Conservation (phyloP, 2,888 invertebrate species). For the Branchinecta sandiegonensis region DNA sequence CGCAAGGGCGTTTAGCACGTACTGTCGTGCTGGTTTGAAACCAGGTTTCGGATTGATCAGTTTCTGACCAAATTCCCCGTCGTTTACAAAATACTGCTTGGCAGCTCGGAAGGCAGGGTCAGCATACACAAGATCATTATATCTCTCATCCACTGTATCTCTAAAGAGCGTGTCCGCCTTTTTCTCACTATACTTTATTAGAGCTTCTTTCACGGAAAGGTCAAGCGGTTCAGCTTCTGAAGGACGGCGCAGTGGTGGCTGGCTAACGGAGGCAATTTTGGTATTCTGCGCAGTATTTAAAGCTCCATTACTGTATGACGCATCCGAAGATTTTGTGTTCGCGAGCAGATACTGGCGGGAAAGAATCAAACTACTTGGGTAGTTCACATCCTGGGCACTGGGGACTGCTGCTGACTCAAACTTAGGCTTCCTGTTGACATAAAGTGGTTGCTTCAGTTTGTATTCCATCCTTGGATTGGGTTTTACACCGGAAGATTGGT, state of each 20-base stretch:
- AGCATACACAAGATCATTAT: not conserved
- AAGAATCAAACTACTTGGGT: not conserved
- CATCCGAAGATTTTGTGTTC: not conserved
- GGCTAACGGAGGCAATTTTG: not conserved
- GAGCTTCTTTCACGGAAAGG: not conserved
- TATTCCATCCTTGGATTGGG: not conserved
- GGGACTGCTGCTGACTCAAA: not conserved
- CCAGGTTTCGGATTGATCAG: not conserved
- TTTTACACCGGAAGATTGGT: not conserved
- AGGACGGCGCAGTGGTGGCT: not conserved
- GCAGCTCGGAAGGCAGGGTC: not conserved
- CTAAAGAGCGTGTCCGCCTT: not conserved
- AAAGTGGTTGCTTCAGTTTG: not conserved
- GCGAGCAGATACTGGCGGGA: not conserved
- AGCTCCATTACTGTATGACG: not conserved
- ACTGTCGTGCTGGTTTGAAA: too few relatives aligned
- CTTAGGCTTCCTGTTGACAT: not conserved
- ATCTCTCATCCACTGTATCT: not conserved
- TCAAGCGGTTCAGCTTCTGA: not conserved
- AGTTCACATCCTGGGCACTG: not conserved
- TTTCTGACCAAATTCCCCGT: slow-evolving; percentile 2
- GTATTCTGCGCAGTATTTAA: not conserved
- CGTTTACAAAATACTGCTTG: not conserved
- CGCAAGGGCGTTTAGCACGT: too few relatives aligned
- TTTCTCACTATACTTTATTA: not conserved